Conservation (phyloP, 2,797 vertebrate species). For the Rhinella marina region DNA sequence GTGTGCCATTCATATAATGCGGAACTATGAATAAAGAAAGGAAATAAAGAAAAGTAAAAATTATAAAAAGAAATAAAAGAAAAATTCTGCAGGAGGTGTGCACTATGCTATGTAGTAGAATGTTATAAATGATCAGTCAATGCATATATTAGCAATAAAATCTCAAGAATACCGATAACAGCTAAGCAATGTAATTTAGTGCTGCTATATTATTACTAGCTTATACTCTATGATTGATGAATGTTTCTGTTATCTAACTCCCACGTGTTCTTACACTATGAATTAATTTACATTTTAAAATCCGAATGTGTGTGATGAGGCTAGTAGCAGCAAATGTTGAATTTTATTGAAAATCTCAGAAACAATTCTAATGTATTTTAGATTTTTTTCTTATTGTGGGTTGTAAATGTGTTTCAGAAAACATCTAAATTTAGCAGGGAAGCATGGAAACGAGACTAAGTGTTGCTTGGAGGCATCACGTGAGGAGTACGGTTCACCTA, state of each 20-base stretch:
- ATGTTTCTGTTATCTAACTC: neutral
- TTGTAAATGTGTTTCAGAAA: constrained; percentile 34
- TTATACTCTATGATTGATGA: neutral
- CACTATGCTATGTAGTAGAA: no score
- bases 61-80: neutral
- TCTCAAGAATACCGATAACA: neutral
- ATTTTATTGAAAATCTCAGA: neutral
- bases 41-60: neutral
- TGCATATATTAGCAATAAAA: constrained; percentile 9
- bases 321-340: neutral
- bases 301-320: neutral
- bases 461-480: constrained; percentile 40
- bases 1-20: neutral
- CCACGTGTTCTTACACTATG: neutral
- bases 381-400: neutral
- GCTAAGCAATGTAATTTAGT: neutral
- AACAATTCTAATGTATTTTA: neutral
- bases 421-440: constrained; percentile 41
- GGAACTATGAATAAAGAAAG: neutral
- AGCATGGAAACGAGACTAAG: constrained; percentile 45
- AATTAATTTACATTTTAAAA: neutral
- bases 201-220: neutral
- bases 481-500: constrained; percentile 45
- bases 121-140: neutral
- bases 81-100: neutral